Evolutionary conservation across 2,797 vertebrate genomes (phyloP).

Genomic region (Typhlichthys eigenmanni): DNA sequence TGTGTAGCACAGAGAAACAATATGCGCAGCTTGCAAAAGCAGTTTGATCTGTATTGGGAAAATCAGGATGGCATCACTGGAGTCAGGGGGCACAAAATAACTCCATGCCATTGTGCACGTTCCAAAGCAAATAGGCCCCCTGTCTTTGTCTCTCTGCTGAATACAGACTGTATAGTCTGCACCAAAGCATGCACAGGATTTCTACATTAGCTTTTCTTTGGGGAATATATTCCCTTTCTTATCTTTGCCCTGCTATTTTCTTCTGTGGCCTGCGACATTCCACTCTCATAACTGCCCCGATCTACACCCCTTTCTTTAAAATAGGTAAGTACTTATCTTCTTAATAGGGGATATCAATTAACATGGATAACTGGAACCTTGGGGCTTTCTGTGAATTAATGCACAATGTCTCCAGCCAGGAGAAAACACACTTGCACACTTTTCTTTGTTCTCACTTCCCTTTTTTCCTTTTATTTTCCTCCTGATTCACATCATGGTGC

Average conservation of each 20-base stretch:
- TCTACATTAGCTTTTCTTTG: constrained; percentile 12
- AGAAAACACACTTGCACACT: constrained; percentile 39
- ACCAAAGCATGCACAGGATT: too few species aligned
- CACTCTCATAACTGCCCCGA: constrained; percentile 49
- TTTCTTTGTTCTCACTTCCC: constrained; percentile 29
- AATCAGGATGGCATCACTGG: too few species aligned
- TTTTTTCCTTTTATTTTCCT: constrained; percentile 15
- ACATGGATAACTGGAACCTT: constrained; percentile 60
- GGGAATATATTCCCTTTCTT: constrained; percentile 19
- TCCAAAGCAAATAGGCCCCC: too few species aligned
- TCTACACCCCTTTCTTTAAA: constrained; percentile 39
- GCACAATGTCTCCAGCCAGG: constrained; percentile 48
- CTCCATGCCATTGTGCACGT: too few species aligned
- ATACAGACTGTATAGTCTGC: too few species aligned
- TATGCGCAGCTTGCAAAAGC: too few species aligned
- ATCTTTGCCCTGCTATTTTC: constrained; percentile 13
- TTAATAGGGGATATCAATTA: constrained; percentile 73
- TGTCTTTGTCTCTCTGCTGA: too few species aligned
- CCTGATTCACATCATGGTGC: constrained; percentile 26
- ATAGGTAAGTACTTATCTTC: constrained; percentile 54
- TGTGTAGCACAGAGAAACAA: too few species aligned
- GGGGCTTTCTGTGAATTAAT: constrained; percentile 59
- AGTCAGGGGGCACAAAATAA: too few species aligned
- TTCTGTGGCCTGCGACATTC: constrained; percentile 20
- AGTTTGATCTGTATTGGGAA: too few species aligned